Evolutionary conservation across 2,797 vertebrate species (phyloP), one percentile per base, ranked within the genome.

Genomic region (Halcyon chelicuti): DNA sequence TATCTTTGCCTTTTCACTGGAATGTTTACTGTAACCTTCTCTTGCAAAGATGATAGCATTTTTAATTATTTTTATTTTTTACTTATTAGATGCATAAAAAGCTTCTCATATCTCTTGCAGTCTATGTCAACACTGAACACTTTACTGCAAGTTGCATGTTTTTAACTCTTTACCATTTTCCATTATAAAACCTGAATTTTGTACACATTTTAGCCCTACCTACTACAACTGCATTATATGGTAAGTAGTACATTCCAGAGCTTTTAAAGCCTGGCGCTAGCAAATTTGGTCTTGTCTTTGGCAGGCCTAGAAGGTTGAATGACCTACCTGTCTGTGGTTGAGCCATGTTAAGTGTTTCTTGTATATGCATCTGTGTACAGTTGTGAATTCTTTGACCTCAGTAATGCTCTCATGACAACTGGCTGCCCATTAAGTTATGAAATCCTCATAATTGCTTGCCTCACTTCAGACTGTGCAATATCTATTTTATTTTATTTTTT

Each of bases 341-440:
- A 40, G 39, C 3, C 1, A 0, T 10, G 1, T 22, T 44, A 47
- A 0, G 3, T 68, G 14, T 61, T 74, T 77, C 15, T 28, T 83
- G 3, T 35, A 14, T 19, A 9, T 31, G 1, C 4, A 4, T 54
- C 47, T 86, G 22, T 76, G 31, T 71, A 15, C 76, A 87, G 35
- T 2, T 84, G 29, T n/a, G 37, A 61, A 33, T 87, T 83, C 37
- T 63, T 80, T 77, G 72, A 67, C 68, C 20, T 86, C 61, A 33
- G 33, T 39, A 65, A 55, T 42, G 63, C 49, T 83, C 16, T 71
- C 0, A 1, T 71, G 44, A 37, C 70, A 77, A 7, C 25, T 61
- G 57, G 14, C 10, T 80, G 22, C 26, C 22, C 14, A 2, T 61
- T 78, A 68, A 80, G 23, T 86, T 46, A 74, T 2, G 2, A 66